Percentiles rank a stretch among this genome's conserved stretches.
Conservation (phyloP, 2,888 invertebrate species). For the Sympetrum striolatum region DNA sequence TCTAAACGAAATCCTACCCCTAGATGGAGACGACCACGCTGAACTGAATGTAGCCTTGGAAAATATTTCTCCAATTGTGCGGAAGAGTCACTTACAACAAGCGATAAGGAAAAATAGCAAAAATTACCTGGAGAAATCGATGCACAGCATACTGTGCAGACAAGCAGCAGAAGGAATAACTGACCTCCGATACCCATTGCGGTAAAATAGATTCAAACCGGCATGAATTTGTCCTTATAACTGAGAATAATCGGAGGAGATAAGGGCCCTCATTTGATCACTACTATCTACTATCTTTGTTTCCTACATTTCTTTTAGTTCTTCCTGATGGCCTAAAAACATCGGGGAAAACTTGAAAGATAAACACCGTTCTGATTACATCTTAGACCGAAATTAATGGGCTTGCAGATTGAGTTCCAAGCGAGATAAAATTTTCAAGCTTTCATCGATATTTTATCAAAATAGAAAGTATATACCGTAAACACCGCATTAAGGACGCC, state of each 20-base stretch:
- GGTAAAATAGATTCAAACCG: background rate
- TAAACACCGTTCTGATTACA: background rate
- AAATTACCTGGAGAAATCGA: background rate
- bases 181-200: background rate
- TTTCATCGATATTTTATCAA: background rate
- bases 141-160: background rate
- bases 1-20: no score
- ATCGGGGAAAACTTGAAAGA: background rate
- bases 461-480: background rate
- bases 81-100: no score
- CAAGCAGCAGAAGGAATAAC: background rate
- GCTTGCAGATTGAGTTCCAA: background rate
- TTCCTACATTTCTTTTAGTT: background rate
- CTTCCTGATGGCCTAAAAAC: background rate
- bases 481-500: background rate
- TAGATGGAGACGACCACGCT: no score
- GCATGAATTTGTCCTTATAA: conserved; percentile 25
- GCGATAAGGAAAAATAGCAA: background rate
- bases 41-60: no score
- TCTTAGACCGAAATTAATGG: background rate
- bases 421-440: background rate
- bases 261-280: conserved; percentile 12
- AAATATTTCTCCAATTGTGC: no score
- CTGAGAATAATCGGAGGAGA: background rate
- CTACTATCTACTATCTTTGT: background rate